Evolutionary conservation across 2,113 vertebrate species (phyloP).

Genomic region (Sorex fumeus): DNA sequence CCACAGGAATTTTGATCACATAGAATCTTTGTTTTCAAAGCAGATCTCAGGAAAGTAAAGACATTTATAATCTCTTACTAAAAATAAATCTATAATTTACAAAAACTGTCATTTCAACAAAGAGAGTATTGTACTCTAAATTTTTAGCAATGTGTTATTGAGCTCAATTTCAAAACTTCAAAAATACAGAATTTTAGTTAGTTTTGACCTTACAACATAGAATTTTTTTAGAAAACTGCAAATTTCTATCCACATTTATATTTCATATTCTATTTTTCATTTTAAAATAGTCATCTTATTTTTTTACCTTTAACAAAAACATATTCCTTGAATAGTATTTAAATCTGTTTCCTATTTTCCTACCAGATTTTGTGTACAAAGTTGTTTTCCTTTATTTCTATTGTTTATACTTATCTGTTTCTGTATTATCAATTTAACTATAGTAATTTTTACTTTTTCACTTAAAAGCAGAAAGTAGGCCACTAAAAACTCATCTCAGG

Average conservation of each 20-base stretch:
- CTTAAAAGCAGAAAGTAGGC: not conserved
- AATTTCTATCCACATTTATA: not conserved
- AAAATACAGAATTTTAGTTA: not conserved
- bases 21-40: not conserved
- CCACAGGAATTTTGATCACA: not conserved
- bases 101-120: not conserved
- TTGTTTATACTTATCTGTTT: not conserved
- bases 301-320: not conserved
- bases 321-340: not conserved
- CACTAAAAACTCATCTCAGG: not conserved
- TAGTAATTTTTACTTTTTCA: not conserved
- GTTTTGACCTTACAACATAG: not conserved
- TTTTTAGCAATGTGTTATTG: not conserved
- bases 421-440: not conserved
- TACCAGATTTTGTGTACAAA: not conserved
- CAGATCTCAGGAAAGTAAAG: not conserved
- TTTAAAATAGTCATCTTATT: not conserved
- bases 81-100: not conserved
- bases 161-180: not conserved
- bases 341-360: not conserved
- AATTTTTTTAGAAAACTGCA: not conserved
- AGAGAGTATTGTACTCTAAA: conserved; percentile 5
- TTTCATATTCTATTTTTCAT: not conserved
- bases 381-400: not conserved
- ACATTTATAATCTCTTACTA: not conserved